Evolutionary conservation across 2,888 invertebrate genomes (phyloP).

Genomic region (Leptopterna dolabrata): DNA sequence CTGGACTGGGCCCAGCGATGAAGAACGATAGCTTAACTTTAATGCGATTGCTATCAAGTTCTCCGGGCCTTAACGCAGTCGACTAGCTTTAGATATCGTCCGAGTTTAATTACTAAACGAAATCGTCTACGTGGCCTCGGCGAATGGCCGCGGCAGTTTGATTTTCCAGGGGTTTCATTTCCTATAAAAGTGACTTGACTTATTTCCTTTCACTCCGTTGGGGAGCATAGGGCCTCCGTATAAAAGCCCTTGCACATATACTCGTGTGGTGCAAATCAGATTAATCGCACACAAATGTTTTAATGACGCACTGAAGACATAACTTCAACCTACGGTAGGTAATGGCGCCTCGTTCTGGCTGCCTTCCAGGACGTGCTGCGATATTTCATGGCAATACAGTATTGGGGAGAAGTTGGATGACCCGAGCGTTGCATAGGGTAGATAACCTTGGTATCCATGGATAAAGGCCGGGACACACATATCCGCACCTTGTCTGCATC

Average conservation of each 20-base stretch:
- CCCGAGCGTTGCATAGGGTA: no score
- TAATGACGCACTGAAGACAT: no score
- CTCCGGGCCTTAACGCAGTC: background rate
- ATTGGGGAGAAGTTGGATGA: no score
- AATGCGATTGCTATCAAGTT: background rate
- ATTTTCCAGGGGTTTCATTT: background rate
- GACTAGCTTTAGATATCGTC: background rate
- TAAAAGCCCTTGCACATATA: background rate
- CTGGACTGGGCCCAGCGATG: background rate
- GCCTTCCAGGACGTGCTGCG: no score
- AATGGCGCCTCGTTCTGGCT: no score
- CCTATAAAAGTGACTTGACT: background rate
- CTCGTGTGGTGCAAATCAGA: background rate
- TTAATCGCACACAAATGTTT: background rate
- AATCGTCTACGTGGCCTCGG: background rate
- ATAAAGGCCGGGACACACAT: no score
- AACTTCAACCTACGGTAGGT: no score
- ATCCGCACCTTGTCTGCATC: no score
- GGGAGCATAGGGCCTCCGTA: no score
- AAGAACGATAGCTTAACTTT: conserved; percentile 3
- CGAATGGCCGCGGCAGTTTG: background rate
- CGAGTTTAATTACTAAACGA: background rate
- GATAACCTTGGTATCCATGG: no score
- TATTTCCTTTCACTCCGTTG: background rate
- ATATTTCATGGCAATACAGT: no score